A percentile compares a stretch with the other conserved stretches of the same genome.
Evolutionary conservation across 2,888 invertebrate genomes (phyloP).

Genomic region (Muscina levida): DNA sequence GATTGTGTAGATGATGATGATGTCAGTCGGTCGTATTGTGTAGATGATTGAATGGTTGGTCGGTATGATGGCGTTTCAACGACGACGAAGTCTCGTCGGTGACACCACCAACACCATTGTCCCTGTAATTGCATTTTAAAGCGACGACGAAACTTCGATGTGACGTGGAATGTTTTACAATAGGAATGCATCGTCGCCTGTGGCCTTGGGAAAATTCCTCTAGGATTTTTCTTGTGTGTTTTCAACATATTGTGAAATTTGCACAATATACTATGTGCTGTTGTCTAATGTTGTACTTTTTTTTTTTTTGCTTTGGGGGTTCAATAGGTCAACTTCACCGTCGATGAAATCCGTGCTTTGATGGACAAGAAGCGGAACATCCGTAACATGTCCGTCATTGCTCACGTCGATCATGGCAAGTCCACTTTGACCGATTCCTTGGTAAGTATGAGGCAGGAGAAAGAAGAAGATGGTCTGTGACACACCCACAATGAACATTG

Average conservation of each 20-base stretch:
- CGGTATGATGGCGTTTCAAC: constrained; percentile 54
- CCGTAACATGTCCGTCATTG: constrained; percentile 99
- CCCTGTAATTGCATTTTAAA: not conserved
- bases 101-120: constrained; percentile 34
- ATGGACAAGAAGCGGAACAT: constrained; percentile 99
- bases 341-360: constrained; percentile 99
- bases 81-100: constrained; percentile 50
- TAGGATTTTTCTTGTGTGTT: constrained; percentile 4
- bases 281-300: constrained; percentile 4
- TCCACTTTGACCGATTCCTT: constrained; percentile 99
- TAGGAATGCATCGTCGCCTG: constrained; percentile 6
- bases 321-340: constrained; percentile 99
- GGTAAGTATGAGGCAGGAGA: constrained; percentile 81
- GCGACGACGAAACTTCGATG: constrained; percentile 57
- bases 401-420: constrained; percentile 99
- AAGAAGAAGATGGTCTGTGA: not conserved
- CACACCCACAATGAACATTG: constrained; percentile 38
- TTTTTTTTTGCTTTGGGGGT: constrained; percentile 38
- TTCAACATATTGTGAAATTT: constrained; percentile 25
- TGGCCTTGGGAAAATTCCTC: constrained; percentile 40
- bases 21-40: constrained; percentile 8
- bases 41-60: not conserved
- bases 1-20: too few species aligned
- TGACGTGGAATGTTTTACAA: constrained; percentile 74
- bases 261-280: too few species aligned